These are phyloP conservation scores for Dermatemys mawii DNA, from an alignment of 2,113 vertebrate species.

Conservation along the genomic window DNA sequence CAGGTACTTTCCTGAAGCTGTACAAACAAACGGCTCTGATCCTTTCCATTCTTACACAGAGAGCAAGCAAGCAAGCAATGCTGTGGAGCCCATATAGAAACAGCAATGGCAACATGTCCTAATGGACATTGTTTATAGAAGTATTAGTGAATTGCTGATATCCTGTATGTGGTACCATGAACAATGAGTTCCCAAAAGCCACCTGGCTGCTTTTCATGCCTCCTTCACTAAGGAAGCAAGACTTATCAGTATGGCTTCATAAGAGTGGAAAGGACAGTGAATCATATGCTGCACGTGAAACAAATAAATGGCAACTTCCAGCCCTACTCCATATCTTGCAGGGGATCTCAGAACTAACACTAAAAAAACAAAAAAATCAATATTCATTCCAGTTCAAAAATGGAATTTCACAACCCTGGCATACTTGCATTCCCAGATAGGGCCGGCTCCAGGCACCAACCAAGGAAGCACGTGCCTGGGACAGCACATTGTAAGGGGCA, in stretches of 20 bases:
- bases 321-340: neutral
- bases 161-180: slow-evolving; percentile 9
- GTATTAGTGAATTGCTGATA: neutral
- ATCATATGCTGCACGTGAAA: neutral
- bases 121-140: neutral
- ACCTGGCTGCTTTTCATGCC: neutral
- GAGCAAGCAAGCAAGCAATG: neutral
- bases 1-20: slow-evolving; percentile 10
- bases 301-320: rapidly evolving
- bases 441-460: no score
- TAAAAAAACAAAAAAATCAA: neutral
- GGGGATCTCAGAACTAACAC: neutral
- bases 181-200: neutral
- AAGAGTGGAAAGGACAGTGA: neutral
- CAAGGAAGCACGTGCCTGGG: no score
- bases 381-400: neutral
- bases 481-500: no score
- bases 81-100: neutral
- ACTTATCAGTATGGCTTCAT: rapidly evolving
- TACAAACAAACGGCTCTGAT: neutral
- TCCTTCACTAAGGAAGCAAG: neutral
- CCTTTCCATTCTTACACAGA: neutral
- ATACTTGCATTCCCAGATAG: neutral
- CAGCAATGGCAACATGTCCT: neutral
- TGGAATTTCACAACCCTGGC: rapidly evolving